Evolutionary conservation across 2,113 vertebrate species (phyloP).

Genomic region (Chelonoidis abingdonii): DNA sequence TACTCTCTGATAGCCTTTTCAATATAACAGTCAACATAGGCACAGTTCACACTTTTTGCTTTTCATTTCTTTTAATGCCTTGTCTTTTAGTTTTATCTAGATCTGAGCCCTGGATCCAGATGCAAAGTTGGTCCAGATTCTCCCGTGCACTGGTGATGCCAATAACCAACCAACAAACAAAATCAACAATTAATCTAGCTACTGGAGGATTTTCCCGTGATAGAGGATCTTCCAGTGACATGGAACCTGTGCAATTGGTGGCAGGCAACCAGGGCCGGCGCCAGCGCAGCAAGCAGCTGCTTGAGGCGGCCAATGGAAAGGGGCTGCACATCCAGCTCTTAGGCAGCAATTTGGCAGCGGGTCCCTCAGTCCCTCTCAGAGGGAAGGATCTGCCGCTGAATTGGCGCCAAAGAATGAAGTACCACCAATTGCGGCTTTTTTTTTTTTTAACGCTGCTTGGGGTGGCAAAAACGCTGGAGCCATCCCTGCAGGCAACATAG

Average conservation of each 20-base stretch:
- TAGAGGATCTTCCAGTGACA: background rate
- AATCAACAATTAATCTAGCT: background rate
- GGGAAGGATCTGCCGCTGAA: too few species aligned
- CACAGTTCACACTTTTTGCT: background rate
- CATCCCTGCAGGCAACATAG: background rate
- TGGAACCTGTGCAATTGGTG: background rate
- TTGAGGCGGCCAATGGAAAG: too few species aligned
- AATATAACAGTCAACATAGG: background rate
- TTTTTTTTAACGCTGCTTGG: too few species aligned
- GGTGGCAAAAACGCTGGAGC: too few species aligned
- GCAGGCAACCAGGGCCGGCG: background rate
- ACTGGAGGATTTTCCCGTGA: background rate
- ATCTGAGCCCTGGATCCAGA: rapidly evolving
- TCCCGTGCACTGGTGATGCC: background rate
- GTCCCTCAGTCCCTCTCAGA: too few species aligned
- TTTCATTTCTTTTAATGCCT: background rate
- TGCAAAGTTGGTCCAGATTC: background rate
- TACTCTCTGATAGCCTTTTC: background rate
- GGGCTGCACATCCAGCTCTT: too few species aligned
- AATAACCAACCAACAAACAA: background rate
- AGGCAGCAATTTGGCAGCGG: too few species aligned
- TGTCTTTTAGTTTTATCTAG: background rate
- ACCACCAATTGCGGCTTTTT: too few species aligned
- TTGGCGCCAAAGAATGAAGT: too few species aligned
- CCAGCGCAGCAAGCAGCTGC: too few species aligned